Percentiles rank a stretch among this genome's conserved stretches.
phyloP scores from a whole-genome alignment of 2,797 vertebrate species.

The Gallirallus australis region DNA sequence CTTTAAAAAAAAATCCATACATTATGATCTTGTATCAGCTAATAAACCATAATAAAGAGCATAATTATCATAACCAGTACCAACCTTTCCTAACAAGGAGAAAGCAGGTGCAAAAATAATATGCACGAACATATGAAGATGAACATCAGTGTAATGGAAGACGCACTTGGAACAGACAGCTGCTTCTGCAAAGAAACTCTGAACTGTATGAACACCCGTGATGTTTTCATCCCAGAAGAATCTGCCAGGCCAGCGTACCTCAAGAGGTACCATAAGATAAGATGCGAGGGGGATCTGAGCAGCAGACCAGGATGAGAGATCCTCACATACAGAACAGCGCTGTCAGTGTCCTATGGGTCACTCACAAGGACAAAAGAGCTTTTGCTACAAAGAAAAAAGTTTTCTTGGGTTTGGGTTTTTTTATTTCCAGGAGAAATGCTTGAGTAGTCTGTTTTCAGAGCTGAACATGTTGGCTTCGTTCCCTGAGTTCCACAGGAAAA shows the following conservation, averaged over 20 bases:
- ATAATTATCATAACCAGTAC: background rate
- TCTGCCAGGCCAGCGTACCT: background rate
- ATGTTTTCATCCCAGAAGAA: background rate
- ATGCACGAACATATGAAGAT: background rate
- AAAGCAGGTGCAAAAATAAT: background rate
- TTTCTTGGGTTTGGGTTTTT: background rate
- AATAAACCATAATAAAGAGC: background rate
- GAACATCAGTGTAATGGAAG: accelerated
- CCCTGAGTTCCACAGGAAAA: background rate
- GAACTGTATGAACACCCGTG: background rate
- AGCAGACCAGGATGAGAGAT: background rate
- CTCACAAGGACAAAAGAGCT: background rate
- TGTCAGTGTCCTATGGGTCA: background rate
- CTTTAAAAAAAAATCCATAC: background rate
- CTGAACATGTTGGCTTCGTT: background rate
- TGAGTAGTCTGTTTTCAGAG: background rate
- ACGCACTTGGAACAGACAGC: background rate
- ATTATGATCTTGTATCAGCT: background rate
- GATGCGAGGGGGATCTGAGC: background rate
- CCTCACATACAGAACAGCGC: accelerated
- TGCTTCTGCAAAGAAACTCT: background rate
- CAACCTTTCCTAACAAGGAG: background rate
- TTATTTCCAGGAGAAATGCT: background rate
- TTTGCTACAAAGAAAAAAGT: background rate
- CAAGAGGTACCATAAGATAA: background rate